A percentile compares a stretch with the other conserved stretches of the same genome.
Conservation (phyloP, 2,888 invertebrate species). For the Leuctra nigra region DNA sequence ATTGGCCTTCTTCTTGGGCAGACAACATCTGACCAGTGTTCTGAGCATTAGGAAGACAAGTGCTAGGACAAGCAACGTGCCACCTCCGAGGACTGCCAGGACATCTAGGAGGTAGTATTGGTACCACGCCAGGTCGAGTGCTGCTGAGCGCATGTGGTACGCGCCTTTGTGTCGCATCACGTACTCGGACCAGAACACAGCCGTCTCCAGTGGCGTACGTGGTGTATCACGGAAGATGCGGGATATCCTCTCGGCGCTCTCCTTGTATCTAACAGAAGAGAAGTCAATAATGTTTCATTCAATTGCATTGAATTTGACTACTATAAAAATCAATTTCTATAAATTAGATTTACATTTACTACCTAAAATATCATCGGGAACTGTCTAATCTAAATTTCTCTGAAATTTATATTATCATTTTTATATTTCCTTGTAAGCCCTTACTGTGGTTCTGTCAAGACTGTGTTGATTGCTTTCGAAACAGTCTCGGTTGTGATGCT, state of each 20-base stretch:
- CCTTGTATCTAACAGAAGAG: conserved; percentile 39
- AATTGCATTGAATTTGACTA: too few relatives aligned
- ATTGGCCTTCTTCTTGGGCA: too few relatives aligned
- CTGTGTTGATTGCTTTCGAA: conserved; percentile 35
- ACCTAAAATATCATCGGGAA: background rate
- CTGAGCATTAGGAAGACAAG: background rate
- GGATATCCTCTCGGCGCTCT: conserved; percentile 37
- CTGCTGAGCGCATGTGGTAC: conserved; percentile 39
- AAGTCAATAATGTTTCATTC: background rate
- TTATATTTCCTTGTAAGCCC: background rate
- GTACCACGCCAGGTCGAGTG: conserved; percentile 40
- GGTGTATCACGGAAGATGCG: conserved; percentile 50
- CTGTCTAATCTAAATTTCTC: background rate
- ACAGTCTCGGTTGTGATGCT: conserved; percentile 38
- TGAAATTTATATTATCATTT: background rate
- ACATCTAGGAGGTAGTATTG: conserved; percentile 38
- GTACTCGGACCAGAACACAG: conserved; percentile 62
- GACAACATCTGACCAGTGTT: background rate
- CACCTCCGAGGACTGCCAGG: conserved; percentile 4
- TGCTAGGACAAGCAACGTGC: background rate
- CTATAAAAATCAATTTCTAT: background rate
- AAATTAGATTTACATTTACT: background rate
- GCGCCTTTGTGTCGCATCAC: conserved; percentile 45
- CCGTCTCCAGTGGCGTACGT: conserved; percentile 49
- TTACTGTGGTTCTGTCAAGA: conserved; percentile 40